Percentiles rank a stretch among this genome's conserved stretches.
Evolutionary conservation across 2,113 vertebrate species (phyloP).

Genomic region (Oxyruncus cristatus): DNA sequence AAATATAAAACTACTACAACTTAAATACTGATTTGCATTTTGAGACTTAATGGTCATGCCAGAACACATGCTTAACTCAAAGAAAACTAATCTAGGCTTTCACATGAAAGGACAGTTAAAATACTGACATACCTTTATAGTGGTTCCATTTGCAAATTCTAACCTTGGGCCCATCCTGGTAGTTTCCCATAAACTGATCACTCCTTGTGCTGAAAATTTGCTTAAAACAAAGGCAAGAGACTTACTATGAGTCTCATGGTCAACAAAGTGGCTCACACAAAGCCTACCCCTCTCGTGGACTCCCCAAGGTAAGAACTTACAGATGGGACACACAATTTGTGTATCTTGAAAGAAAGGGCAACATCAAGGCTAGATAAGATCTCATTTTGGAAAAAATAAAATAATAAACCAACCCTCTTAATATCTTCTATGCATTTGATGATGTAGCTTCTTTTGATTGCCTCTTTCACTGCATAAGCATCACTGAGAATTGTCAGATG

Average conservation of each 20-base stretch:
- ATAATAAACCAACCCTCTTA: conserved; percentile 86
- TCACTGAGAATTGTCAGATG: conserved; percentile 97
- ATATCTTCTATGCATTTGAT: conserved; percentile 99
- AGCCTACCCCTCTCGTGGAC: conserved; percentile 36
- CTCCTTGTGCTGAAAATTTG: conserved; percentile 76
- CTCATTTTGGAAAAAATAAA: conserved; percentile 7
- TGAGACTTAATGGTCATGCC: neutral
- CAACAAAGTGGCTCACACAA: conserved; percentile 56
- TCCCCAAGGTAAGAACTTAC: conserved; percentile 60
- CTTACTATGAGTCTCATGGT: conserved; percentile 58
- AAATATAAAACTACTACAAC: neutral
- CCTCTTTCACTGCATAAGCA: conserved; percentile 96
- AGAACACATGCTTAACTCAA: conserved; percentile 45
- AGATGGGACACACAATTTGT: conserved; percentile 13
- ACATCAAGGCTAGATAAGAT: neutral
- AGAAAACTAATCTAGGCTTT: conserved; percentile 27
- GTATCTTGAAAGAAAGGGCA: conserved; percentile 37
- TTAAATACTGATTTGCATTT: neutral
- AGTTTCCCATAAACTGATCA: conserved; percentile 75
- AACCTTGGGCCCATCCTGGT: conserved; percentile 78
- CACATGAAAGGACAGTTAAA: conserved; percentile 57
- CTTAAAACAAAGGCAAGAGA: conserved; percentile 71
- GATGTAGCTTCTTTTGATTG: conserved; percentile 93
- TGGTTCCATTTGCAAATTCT: conserved; percentile 71
- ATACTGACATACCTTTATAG: conserved; percentile 59